A percentile compares a stretch with the other conserved stretches of the same genome.
These are phyloP conservation scores for Crotalus tigris DNA, from an alignment of 2,113 vertebrate genomes.

Conservation along the genomic window DNA sequence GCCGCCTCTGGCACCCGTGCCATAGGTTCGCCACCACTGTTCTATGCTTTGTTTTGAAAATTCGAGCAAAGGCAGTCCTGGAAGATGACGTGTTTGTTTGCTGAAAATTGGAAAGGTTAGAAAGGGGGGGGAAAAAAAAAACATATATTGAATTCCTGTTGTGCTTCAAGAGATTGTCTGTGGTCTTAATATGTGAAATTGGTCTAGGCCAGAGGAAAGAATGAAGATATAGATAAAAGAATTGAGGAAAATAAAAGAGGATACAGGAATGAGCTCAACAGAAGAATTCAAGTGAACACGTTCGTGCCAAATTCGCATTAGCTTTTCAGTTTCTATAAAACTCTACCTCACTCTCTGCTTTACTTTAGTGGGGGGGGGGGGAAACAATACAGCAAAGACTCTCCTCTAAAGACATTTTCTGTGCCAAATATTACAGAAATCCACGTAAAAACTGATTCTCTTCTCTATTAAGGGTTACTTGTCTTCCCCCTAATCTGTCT, in stretches of 20 bases:
- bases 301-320: background rate
- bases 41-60: background rate
- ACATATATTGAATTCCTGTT: background rate
- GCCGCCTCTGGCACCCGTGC: too few relatives aligned
- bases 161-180: background rate
- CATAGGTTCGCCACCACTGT: too few relatives aligned
- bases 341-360: background rate
- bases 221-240: background rate
- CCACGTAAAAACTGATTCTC: background rate
- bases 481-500: background rate
- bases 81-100: background rate
- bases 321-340: background rate
- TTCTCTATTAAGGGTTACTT: background rate
- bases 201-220: background rate
- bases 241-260: background rate
- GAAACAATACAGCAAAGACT: background rate
- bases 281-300: background rate
- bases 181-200: background rate
- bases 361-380: background rate
- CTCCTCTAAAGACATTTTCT: background rate
- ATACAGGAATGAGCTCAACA: background rate
- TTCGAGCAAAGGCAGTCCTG: background rate
- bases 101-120: background rate
- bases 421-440: background rate
- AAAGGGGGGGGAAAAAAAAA: background rate